A percentile compares a stretch with the other conserved stretches of the same genome.
These are phyloP conservation scores for Allacma fusca DNA, from an alignment of 2,888 invertebrate genomes.

Conservation along the genomic window DNA sequence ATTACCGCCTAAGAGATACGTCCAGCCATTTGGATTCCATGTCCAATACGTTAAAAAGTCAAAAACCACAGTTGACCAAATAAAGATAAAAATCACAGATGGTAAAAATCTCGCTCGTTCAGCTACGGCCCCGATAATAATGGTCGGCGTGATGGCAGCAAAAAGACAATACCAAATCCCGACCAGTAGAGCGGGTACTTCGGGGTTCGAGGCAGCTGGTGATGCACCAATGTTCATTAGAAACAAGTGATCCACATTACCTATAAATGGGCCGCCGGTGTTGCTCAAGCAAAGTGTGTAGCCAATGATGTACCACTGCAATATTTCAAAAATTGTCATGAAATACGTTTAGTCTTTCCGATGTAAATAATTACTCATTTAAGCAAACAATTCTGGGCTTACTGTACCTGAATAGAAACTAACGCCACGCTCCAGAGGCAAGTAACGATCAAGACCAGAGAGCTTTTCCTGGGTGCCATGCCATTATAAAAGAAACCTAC, in stretches of 20 bases:
- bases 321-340: not conserved
- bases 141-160: conserved; percentile 58
- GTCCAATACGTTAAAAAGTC: conserved; percentile 60
- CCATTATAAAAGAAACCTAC: conserved; percentile 58
- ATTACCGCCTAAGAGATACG: conserved; percentile 47
- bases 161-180: conserved; percentile 60
- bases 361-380: too few relatives aligned
- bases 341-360: not conserved
- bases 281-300: conserved; percentile 52
- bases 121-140: conserved; percentile 55
- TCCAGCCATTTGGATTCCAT: conserved; percentile 58
- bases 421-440: conserved; percentile 54
- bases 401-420: conserved; percentile 58
- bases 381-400: too few relatives aligned
- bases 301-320: conserved; percentile 55
- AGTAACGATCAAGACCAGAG: conserved; percentile 52
- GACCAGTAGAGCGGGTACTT: conserved; percentile 56
- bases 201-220: conserved; percentile 49
- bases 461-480: conserved; percentile 55
- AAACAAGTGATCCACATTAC: conserved; percentile 52
- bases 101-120: conserved; percentile 56
- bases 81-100: conserved; percentile 55
- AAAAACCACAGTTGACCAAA: conserved; percentile 58
- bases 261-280: conserved; percentile 53
- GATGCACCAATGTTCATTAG: conserved; percentile 50